Evolutionary conservation across 2,797 vertebrate genomes (phyloP), one percentile per base, ranked within the genome.

Genomic region (Muscicapa striata): DNA sequence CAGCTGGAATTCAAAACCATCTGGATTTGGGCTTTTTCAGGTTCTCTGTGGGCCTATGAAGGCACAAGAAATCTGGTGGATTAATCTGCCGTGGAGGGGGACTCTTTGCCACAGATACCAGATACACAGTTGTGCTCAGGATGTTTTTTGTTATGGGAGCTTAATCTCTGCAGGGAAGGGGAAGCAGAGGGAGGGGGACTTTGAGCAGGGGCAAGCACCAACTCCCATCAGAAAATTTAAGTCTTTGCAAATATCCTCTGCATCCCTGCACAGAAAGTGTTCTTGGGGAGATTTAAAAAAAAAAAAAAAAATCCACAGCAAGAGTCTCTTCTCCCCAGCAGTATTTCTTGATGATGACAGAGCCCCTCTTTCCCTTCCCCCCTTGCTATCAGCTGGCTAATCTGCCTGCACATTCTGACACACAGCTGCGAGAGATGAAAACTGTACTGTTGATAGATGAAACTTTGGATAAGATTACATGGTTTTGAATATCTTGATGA

Each of bases 401-500:
- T 98, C 97, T 98, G 97, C 97, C 95, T 88, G 76, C 91, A 89
- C 96, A 96, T 98, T 98, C 97, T 98, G 97, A 98, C 98, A 98
- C 98, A 98, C 98, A 98, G 98, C 98, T 98, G 98, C 86, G 59
- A 97, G 98, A 98, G 98, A 98, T 97, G 97, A 98, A 98, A 98
- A 98, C 97, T 94, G 96, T 97, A 97, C 97, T 97, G 98, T 98
- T 98, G 98, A 98, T 97, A 98, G 98, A 98, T 98, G 98, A 98
- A 98, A 98, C 98, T 98, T 98, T 95, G 97, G 98, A 98, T 98
- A 98, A 98, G 98, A 98, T 98, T 98, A 98, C 98, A 98, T 98
- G 98, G 98, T 98, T 98, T 98, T 98, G 98, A 98, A 98, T 98
- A 98, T 98, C 98, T 98, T 98, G 98, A 98, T 98, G 98, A 98